These are phyloP conservation scores for Drosophila bifasciata DNA, from an alignment of 1,140 invertebrate species.

Conservation along the genomic window DNA sequence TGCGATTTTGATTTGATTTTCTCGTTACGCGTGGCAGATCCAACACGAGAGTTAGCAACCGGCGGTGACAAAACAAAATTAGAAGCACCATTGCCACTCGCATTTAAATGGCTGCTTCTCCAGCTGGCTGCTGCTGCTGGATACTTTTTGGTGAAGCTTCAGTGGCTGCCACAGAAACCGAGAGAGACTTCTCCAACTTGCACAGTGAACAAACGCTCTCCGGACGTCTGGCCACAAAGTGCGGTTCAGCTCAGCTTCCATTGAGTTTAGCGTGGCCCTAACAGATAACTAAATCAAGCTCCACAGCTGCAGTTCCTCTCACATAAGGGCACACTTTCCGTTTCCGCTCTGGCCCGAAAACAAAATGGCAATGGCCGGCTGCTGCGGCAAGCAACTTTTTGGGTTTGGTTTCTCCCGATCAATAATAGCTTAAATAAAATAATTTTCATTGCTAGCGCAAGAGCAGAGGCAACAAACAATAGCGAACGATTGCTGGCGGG, in stretches of 20 bases:
- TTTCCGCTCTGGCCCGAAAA: slow-evolving; percentile 57
- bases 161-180: slow-evolving; percentile 37
- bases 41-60: slow-evolving; percentile 15
- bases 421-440: slow-evolving; percentile 68
- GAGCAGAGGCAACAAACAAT: slow-evolving; percentile 45
- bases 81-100: slow-evolving; percentile 41
- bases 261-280: slow-evolving; percentile 9
- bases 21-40: slow-evolving; percentile 57
- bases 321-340: slow-evolving; percentile 78
- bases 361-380: slow-evolving; percentile 52
- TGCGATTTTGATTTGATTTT: slow-evolving; percentile 78
- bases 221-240: slow-evolving; percentile 60
- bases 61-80: slow-evolving; percentile 22
- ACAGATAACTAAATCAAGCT: slow-evolving; percentile 68
- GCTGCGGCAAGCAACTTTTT: slow-evolving; percentile 34
- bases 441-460: slow-evolving; percentile 72
- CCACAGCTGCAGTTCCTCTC: slow-evolving; percentile 28
- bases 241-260: slow-evolving; percentile 4
- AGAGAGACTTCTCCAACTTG: slow-evolving; percentile 55
- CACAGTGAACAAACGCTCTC: slow-evolving; percentile 40
- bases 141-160: slow-evolving; percentile 38
- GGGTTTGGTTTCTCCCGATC: slow-evolving; percentile 18
- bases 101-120: slow-evolving; percentile 25
- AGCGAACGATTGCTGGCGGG: slow-evolving; percentile 35
- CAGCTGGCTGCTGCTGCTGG: slow-evolving; percentile 62